Evolutionary conservation across 1,140 invertebrate genomes (phyloP).

Genomic region (Hypsibius dujardini): DNA sequence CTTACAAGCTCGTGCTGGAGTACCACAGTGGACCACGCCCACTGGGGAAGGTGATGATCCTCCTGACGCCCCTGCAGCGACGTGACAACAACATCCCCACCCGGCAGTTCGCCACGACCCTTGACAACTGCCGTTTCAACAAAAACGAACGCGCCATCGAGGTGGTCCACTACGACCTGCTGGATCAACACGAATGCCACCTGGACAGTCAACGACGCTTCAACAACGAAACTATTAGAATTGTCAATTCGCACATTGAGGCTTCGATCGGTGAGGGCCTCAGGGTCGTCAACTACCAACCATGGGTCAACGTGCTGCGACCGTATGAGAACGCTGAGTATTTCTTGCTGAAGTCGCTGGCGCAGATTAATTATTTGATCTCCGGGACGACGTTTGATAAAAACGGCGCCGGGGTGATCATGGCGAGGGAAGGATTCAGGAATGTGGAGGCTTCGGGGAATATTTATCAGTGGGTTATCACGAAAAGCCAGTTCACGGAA

Average conservation of each 20-base stretch:
- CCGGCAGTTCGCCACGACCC: background rate
- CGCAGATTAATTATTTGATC: background rate
- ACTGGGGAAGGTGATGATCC: background rate
- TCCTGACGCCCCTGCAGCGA: background rate
- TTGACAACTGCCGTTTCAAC: background rate
- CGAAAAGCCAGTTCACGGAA: too few species aligned
- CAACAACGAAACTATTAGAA: slow-evolving; percentile 1
- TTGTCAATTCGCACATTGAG: background rate
- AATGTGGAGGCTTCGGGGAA: background rate
- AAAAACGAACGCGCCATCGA: slow-evolving; percentile 5
- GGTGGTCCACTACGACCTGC: slow-evolving; percentile 8
- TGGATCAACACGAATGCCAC: background rate
- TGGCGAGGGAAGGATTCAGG: background rate
- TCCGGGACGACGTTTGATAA: background rate
- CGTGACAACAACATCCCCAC: background rate
- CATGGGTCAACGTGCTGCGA: background rate
- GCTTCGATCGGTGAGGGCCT: background rate
- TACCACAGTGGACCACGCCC: slow-evolving; percentile 3
- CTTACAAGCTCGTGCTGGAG: background rate
- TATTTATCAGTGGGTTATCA: background rate
- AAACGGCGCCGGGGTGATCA: background rate
- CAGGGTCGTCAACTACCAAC: background rate
- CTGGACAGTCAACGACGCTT: background rate
- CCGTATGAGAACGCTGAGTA: background rate
- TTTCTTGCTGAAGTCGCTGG: background rate